Evolutionary conservation across 2,888 invertebrate genomes (phyloP), one percentile per base, ranked within the genome.

Genomic region (Lithophane semibrunnea): DNA sequence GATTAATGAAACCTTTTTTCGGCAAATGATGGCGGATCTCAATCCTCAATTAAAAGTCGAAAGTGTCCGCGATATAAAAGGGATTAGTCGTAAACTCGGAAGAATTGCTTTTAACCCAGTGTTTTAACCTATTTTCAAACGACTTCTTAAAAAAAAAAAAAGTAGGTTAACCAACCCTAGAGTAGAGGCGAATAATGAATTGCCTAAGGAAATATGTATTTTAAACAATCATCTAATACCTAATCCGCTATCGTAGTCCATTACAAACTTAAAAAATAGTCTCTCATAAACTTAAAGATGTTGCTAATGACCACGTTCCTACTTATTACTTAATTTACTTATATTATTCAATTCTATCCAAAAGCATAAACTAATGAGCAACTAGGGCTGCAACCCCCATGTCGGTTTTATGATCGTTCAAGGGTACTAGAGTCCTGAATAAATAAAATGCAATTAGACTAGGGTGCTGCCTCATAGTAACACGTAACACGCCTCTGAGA

Each of bases 401-500:
- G 87, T 91, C 88, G 87, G 86, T 89, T 91, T 80, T 60, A 77
- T 79, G 81, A 76, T 79, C 90, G 90, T 92, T 90, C 82, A 89
- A 91, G 91, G 92, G 92, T 88, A 90, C 91, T 89, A 90, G 89
- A 91, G 92, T 91, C 91, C 91, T 96, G 95, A 96, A 96, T 96
- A 96, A 96, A 95, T 96, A 95, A 96, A 95, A 94, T 93, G 92
- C 94, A 95, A 96, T 96, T 95, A 94, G 92, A 92, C 90, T 90
- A 92, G 93, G 93, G 94, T 88, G 89, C 78, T 87, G 85, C 88
- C 84, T 86, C 87, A 83, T 88, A 88, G 88, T 85, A 88, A 88
- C 90, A 88, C 91, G 42, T 73, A 68, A 52, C 52, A 72, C 68
- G 88, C 90, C 90, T 79, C 90, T 89, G 81, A 82, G 88, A 89